Conservation (phyloP, 1,140 invertebrate species). For the Lasaia peninsularis region DNA sequence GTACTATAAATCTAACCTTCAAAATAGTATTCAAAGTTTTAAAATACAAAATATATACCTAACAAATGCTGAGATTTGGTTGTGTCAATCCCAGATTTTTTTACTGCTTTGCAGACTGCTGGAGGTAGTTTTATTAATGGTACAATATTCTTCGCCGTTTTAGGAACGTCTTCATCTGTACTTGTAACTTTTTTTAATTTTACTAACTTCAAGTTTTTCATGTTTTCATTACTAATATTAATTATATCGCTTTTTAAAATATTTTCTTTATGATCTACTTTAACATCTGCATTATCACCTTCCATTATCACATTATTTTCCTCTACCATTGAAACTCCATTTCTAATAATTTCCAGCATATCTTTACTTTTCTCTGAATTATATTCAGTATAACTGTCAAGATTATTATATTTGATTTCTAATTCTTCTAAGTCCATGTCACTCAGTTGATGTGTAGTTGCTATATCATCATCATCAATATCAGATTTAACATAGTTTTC, state of each 20-base stretch:
- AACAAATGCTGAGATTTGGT: neutral
- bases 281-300: neutral
- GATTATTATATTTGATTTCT: neutral
- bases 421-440: no score
- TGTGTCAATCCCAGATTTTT: neutral
- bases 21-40: no score
- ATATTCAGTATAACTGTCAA: no score
- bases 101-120: neutral
- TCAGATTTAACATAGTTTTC: neutral
- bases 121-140: neutral
- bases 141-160: neutral
- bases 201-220: neutral
- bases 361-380: no score
- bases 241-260: neutral
- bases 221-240: neutral
- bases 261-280: conserved; percentile 4
- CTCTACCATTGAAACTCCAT: neutral
- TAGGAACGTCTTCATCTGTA: neutral
- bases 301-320: neutral
- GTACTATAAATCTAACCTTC: no score
- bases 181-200: neutral
- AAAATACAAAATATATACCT: no score
- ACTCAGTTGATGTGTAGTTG: no score
- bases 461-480: neutral
- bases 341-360: neutral